Base-by-base conservation (phyloP, 2,113 vertebrate genomes). In the Colinus virginianus region DNA sequence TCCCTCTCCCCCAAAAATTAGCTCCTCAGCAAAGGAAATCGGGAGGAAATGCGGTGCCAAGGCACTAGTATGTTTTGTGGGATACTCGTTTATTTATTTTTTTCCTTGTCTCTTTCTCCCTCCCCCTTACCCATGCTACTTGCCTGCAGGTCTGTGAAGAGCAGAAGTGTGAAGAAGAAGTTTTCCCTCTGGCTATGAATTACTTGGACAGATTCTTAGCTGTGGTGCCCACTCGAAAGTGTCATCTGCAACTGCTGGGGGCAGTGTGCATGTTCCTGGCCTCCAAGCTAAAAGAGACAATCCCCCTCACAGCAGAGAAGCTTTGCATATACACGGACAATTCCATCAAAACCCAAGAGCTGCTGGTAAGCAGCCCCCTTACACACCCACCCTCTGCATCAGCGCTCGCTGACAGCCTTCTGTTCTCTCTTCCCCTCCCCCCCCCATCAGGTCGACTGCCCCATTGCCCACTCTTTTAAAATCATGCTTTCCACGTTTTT, bases 231-330 rank as follows among this genome's bases (percentile, higher is more conserved):
- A 99, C 98, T 94, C 98, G 98, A 83, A 99, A 99, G 97, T 98
- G 98, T 96, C 98, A 99, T 95, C 98, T 99, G 96, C 99, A 99
- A 90, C 98, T 99, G 94, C 98, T 99, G 91, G 99, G 99, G 64
- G 98, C 99, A 12, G 99, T 99, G 30, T 99, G 99, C 98, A 99
- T 99, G 99, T 99, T 99, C 96, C 98, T 99, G 93, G 99, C 99
- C 67, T 99, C 99, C 96, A 99, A 99, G 95, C 97, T 99, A 92
- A 99, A 99, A 97, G 99, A 99, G 96, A 99, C 99, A 91, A 98
- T 98, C 94, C 99, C 99, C 56, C 98, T 99, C 96, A 99, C 99
- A 6, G 99, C 99, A 11, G 99, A 99, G 96, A 99, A 99, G 96
- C 97, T 99, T 89, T 99, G 99, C 96, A 99, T 99, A 97, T 99